Conservation (phyloP, 2,888 invertebrate genomes). For the Aplocera efformata region DNA sequence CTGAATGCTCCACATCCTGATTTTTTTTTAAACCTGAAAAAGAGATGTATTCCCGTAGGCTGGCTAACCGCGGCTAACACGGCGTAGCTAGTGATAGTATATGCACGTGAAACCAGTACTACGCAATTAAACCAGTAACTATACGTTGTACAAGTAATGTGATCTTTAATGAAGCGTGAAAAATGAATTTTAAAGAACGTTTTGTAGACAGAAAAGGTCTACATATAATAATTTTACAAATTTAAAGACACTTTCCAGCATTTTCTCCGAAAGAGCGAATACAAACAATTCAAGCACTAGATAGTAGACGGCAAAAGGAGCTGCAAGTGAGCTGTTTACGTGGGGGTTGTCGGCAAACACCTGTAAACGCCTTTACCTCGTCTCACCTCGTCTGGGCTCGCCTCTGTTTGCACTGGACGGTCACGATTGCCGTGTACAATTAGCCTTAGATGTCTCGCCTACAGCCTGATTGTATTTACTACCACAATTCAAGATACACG, state of each 20-base stretch:
- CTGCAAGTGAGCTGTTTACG: conserved; percentile 66
- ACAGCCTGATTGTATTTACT: conserved; percentile 39
- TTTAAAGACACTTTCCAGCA: background rate
- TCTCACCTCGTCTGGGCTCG: too few relatives aligned
- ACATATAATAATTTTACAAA: background rate
- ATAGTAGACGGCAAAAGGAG: conserved; percentile 47
- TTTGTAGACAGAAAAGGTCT: too few relatives aligned
- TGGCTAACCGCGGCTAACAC: too few relatives aligned
- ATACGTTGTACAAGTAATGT: too few relatives aligned
- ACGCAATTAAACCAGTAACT: too few relatives aligned
- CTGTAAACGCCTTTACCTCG: conserved; percentile 62
- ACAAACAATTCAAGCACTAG: conserved; percentile 24
- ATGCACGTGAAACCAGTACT: too few relatives aligned
- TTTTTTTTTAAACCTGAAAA: too few relatives aligned
- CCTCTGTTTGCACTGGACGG: conserved; percentile 65
- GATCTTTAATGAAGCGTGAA: too few relatives aligned
- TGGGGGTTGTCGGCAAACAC: conserved; percentile 72
- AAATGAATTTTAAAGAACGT: too few relatives aligned
- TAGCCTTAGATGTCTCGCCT: conserved; percentile 65
- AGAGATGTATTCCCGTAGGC: too few relatives aligned
- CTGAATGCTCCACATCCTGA: too few relatives aligned
- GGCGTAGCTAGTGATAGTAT: too few relatives aligned
- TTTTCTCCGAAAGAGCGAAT: conserved; percentile 4
- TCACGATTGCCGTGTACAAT: conserved; percentile 69
- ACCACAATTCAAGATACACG: conserved; percentile 2